Percentiles rank a stretch among this genome's conserved stretches.
Evolutionary conservation across 2,113 vertebrate species (phyloP).

Genomic region (Panurus biarmicus): DNA sequence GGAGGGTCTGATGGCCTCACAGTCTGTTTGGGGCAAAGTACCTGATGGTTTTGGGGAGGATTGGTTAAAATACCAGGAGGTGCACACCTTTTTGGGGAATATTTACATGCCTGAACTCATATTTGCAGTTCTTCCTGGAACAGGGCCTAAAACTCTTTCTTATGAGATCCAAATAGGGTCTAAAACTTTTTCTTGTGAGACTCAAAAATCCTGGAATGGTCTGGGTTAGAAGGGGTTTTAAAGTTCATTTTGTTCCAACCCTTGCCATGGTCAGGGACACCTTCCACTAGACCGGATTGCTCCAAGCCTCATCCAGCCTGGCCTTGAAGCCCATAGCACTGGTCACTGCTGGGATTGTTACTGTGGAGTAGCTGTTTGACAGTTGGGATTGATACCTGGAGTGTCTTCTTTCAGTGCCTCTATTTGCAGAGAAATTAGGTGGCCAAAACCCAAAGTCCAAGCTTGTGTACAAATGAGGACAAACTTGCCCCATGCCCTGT

Average conservation of each 20-base stretch:
- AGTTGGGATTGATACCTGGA: not conserved
- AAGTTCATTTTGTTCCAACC: accelerated
- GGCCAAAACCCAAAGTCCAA: not conserved
- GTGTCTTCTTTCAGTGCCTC: not conserved
- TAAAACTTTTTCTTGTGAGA: not conserved
- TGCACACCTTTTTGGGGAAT: accelerated
- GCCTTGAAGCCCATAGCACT: not conserved
- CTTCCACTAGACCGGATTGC: not conserved
- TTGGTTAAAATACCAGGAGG: not conserved
- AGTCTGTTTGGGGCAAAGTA: not conserved
- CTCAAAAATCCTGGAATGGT: not conserved
- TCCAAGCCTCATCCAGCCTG: not conserved
- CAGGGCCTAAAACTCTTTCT: too few relatives aligned
- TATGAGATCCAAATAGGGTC: not conserved
- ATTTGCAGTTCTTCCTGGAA: not conserved
- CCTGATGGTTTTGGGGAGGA: not conserved
- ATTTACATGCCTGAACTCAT: not conserved
- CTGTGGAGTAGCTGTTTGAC: not conserved
- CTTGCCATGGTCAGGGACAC: not conserved
- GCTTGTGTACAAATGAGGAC: not conserved
- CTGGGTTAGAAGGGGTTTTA: not conserved
- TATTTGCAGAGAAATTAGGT: not conserved
- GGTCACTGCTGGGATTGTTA: not conserved
- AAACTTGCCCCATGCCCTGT: not conserved
- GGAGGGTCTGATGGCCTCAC: not conserved